Conservation (phyloP, 2,888 invertebrate genomes). For the Galeopsomyia nigrocyanea region DNA sequence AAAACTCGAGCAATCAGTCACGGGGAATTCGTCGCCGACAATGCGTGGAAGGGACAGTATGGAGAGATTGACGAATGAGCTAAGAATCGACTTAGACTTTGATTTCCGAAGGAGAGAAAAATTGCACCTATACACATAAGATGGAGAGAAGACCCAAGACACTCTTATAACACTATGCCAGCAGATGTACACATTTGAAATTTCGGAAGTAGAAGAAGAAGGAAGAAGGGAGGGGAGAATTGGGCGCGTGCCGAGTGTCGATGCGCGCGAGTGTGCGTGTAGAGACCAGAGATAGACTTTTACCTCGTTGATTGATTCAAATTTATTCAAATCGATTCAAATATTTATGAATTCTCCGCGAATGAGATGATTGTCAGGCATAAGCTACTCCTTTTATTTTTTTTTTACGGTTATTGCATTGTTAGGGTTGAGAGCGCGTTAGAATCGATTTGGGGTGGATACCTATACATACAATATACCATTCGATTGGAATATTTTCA, state of each 20-base stretch:
- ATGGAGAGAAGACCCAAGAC: too few species aligned
- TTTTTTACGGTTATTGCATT: too few species aligned
- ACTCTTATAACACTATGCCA: too few species aligned
- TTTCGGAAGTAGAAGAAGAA: not conserved
- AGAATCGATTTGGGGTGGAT: too few species aligned
- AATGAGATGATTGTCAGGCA: not conserved
- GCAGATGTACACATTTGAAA: too few species aligned
- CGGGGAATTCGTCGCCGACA: slow-evolving; percentile 29
- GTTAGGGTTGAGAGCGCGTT: too few species aligned
- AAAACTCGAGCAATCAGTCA: slow-evolving; percentile 34
- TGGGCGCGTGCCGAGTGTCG: slow-evolving; percentile 34
- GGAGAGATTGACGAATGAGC: slow-evolving; percentile 31
- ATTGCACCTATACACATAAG: slow-evolving; percentile 2
- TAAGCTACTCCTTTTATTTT: too few species aligned
- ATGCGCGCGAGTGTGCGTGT: not conserved
- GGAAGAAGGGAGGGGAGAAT: slow-evolving; percentile 19
- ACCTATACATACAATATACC: too few species aligned
- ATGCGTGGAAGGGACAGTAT: not conserved
- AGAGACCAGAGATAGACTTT: too few species aligned
- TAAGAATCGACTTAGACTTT: slow-evolving; percentile 25
- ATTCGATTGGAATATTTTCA: too few species aligned
- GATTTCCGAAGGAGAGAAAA: slow-evolving; percentile 15
- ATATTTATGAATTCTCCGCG: slow-evolving; percentile 20
- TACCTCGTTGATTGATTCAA: slow-evolving; percentile 16
- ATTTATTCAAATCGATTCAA: slow-evolving; percentile 35